A percentile compares a stretch with the other conserved stretches of the same genome.
Conservation (phyloP, 2,113 vertebrate genomes). For the Harpagus bidentatus region DNA sequence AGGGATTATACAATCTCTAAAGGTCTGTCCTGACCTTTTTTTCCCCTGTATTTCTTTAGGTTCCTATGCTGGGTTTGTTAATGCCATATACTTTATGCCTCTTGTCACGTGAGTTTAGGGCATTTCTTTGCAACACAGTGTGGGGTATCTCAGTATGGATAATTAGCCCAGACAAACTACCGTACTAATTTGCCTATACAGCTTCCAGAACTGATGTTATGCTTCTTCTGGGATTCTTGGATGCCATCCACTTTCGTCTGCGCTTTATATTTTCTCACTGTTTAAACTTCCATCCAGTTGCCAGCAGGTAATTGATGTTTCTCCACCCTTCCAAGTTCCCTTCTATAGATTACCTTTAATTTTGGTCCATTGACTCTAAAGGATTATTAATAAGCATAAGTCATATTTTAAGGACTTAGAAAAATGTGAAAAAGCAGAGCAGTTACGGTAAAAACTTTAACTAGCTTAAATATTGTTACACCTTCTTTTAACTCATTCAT, state of each 20-base stretch:
- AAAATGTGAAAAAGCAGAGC: background rate
- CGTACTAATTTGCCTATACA: background rate
- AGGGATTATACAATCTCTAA: background rate
- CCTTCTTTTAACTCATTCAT: background rate
- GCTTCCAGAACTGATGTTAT: background rate
- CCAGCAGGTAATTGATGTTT: background rate
- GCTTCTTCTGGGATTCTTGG: background rate
- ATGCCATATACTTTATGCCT: background rate
- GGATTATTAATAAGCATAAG: background rate
- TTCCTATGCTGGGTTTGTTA: background rate
- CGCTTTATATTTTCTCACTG: background rate
- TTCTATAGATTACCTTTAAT: background rate
- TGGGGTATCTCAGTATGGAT: background rate
- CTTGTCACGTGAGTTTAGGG: background rate
- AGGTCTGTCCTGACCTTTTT: background rate
- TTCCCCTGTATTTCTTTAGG: accelerated
- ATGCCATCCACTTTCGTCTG: background rate
- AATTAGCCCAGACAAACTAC: slow-evolving; percentile 29
- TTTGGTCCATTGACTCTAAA: background rate
- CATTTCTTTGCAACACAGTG: background rate
- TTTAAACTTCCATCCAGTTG: background rate
- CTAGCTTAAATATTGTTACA: background rate
- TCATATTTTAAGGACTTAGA: background rate
- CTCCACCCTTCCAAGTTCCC: background rate
- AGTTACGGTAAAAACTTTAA: background rate